phyloP scores from a whole-genome alignment of 2,888 invertebrate genomes.

The Himalopsyche kuldschensis region DNA sequence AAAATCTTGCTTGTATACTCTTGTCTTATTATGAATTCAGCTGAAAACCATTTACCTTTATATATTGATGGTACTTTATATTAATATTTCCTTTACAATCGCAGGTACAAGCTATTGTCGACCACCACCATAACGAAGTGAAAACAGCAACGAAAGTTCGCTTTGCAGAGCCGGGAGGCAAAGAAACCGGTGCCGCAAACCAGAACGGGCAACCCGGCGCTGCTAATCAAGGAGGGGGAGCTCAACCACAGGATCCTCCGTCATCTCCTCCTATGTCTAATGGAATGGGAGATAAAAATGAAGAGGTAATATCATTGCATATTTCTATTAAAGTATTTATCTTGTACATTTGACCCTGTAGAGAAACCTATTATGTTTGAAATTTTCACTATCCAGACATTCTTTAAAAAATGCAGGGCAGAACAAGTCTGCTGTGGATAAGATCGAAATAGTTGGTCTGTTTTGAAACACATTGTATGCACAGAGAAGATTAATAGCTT shows the following conservation, averaged over 20 bases:
- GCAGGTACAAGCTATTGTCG: constrained; percentile 92
- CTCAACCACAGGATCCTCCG: constrained; percentile 48
- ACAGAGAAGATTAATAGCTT: no score
- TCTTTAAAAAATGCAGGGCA: background rate
- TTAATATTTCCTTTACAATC: constrained; percentile 20
- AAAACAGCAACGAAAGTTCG: constrained; percentile 84
- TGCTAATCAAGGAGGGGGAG: constrained; percentile 40
- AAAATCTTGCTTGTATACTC: no score
- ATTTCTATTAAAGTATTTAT: background rate
- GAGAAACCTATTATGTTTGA: background rate
- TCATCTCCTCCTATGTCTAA: constrained; percentile 55
- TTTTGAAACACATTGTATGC: no score
- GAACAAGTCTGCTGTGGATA: background rate
- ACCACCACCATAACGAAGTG: constrained; percentile 81
- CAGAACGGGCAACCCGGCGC: constrained; percentile 37
- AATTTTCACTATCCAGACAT: background rate
- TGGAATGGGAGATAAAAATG: constrained; percentile 54
- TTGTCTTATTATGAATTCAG: no score
- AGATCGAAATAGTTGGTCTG: background rate
- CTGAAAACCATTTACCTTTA: background rate
- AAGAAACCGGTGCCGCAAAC: constrained; percentile 41
- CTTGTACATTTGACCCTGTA: background rate
- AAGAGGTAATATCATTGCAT: constrained; percentile 49
- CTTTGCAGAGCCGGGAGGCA: constrained; percentile 74
- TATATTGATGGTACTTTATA: background rate